Conservation (phyloP, 23 tunicate genomes). For the Phallusia fumigata region DNA sequence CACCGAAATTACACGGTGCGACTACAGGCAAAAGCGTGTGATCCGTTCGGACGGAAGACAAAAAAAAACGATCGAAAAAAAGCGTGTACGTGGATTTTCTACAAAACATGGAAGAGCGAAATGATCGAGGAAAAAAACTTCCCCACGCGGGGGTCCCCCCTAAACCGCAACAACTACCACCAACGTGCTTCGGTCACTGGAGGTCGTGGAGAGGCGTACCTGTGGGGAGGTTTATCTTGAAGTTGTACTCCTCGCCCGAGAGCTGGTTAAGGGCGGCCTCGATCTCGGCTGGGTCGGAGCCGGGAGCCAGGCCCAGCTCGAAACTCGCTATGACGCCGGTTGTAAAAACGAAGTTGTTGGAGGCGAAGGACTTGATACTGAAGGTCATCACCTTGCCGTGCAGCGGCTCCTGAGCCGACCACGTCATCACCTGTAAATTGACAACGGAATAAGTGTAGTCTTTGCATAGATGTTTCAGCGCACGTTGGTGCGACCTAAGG, state of each 20-base stretch:
- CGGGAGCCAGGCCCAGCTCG: constrained; percentile 20
- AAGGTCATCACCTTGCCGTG: constrained; percentile 17
- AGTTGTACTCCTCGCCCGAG: constrained; percentile 17
- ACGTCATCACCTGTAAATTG: constrained; percentile 19
- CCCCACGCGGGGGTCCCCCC: neutral
- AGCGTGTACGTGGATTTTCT: neutral
- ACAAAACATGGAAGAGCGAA: neutral
- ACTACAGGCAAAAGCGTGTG: too few relatives aligned
- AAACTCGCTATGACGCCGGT: constrained; percentile 15
- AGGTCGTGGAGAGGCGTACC: neutral
- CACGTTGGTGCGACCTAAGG: too few relatives aligned
- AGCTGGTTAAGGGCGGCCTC: constrained; percentile 16
- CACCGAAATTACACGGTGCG: too few relatives aligned
- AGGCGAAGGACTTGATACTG: constrained; percentile 6
- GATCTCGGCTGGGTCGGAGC: constrained; percentile 12
- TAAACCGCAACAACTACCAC: neutral
- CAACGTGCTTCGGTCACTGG: neutral
- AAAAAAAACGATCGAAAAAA: too few relatives aligned
- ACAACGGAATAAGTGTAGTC: neutral
- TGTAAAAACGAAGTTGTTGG: neutral
- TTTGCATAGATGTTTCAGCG: neutral
- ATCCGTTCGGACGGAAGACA: too few relatives aligned
- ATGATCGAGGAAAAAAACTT: neutral
- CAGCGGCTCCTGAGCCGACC: constrained; percentile 3
- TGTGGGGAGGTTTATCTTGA: constrained; percentile 11